Evolutionary conservation across 2,797 vertebrate genomes (phyloP), one percentile per base, ranked within the genome.

Genomic region (Mareca strepera): DNA sequence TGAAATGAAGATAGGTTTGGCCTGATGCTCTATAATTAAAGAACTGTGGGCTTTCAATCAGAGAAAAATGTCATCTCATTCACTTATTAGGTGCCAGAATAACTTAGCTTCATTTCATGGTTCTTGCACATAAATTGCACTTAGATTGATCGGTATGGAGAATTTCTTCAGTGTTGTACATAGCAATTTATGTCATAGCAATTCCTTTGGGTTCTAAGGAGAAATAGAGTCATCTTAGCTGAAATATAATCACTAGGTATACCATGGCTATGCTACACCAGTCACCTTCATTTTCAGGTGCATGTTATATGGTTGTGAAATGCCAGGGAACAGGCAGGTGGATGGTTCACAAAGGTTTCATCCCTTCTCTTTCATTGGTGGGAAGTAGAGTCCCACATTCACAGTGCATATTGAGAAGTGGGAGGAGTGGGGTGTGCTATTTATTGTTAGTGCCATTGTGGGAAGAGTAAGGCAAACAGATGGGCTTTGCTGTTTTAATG

Each of bases 111-210:
- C 92, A 97, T 97, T 97, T 97, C 96, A 97, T 89, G 96, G 88
- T 90, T 92, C 96, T 93, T 96, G 97, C 92, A 96, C 95, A 95
- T 93, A 96, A 96, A 97, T 96, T 97, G 92, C 86, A 67, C 81
- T 92, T 90, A 85, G 89, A 94, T 82, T 94, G 94, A 96, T 96
- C 21, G 28, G 52, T 78, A 78, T 78, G 64, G 80, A 93, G 92
- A 94, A 90, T 62, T 78, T 89, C 55, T 46, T 70, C 53, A 52
- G 62, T 78, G 59, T 80, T 88, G 74, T 86, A 90, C 86, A 77
- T 29, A 74, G 53, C 62, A 92, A 93, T 95, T 93, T 82, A 77
- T 94, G 88, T 92, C 82, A 72, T 4, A 3, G 88, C 17, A 88
- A 82, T 88, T 93, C 77, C 75, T 92, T 55, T 72, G 77, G 53